Evolutionary conservation across 2,113 vertebrate species (phyloP).

Genomic region (Gymnobelideus leadbeateri): DNA sequence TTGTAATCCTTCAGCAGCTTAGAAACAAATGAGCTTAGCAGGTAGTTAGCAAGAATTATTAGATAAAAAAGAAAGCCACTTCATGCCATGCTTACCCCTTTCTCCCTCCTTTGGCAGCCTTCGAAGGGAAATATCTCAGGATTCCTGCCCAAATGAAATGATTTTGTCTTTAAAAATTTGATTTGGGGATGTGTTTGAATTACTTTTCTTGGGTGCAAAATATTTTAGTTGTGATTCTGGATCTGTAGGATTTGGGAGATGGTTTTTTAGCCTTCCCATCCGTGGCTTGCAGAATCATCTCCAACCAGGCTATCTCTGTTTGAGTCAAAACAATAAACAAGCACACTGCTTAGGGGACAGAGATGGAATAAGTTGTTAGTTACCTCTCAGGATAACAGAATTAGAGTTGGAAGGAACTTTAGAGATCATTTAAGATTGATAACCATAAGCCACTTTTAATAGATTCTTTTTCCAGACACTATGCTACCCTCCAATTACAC

Average conservation of each 20-base stretch:
- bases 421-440: neutral
- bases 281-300: neutral
- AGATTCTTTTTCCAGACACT: neutral
- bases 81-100: neutral
- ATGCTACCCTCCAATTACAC: neutral
- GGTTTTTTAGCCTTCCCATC: neutral
- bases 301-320: neutral
- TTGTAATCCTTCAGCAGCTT: neutral
- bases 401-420: neutral
- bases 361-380: neutral
- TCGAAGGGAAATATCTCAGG: neutral
- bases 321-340: neutral
- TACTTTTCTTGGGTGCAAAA: neutral
- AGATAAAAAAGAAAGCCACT: neutral
- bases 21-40: neutral
- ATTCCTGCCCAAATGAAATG: neutral
- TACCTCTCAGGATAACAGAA: neutral
- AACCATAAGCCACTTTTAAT: neutral
- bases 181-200: neutral
- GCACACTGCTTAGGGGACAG: neutral
- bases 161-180: neutral
- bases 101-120: neutral
- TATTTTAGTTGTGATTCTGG: neutral
- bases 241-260: neutral
- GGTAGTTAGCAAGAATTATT: neutral